These are phyloP conservation scores for Ephestia elutella DNA, from an alignment of 1,140 invertebrate genomes.

Conservation along the genomic window DNA sequence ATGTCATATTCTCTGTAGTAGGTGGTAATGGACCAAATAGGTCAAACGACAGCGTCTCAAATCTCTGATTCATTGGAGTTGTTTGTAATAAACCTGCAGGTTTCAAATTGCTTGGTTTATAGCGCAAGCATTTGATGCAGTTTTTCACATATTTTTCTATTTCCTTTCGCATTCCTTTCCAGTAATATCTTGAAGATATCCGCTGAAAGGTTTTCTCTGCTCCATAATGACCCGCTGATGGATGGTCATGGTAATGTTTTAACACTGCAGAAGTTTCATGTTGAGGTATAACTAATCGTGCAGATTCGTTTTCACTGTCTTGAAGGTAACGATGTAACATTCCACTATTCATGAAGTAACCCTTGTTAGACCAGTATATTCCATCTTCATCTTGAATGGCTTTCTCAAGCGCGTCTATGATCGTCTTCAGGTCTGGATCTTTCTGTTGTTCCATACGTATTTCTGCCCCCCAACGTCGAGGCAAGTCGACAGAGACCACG, in stretches of 20 bases:
- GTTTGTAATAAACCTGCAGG: slow-evolving; percentile 17
- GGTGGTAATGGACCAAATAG: slow-evolving; percentile 16
- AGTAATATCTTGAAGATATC: slow-evolving; percentile 18
- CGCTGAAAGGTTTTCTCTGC: slow-evolving; percentile 29
- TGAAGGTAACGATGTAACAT: slow-evolving; percentile 7
- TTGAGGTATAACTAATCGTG: slow-evolving; percentile 10
- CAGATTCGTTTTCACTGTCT: neutral
- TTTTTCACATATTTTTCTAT: slow-evolving; percentile 13
- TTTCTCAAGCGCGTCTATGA: too few relatives aligned
- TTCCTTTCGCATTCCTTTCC: slow-evolving; percentile 15
- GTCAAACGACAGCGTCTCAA: slow-evolving; percentile 15
- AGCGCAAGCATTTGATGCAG: slow-evolving; percentile 18
- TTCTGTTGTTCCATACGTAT: neutral
- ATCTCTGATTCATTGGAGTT: slow-evolving; percentile 7
- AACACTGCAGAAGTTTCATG: slow-evolving; percentile 14
- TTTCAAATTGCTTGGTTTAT: slow-evolving; percentile 19
- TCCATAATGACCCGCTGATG: slow-evolving; percentile 41
- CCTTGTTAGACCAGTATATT: too few relatives aligned
- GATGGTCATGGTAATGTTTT: slow-evolving; percentile 29
- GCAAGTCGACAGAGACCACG: too few relatives aligned
- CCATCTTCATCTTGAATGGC: too few relatives aligned
- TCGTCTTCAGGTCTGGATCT: neutral
- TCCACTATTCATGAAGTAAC: too few relatives aligned
- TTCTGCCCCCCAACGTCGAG: neutral
- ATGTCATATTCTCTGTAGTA: neutral